Base-by-base conservation (phyloP, 2,888 invertebrate species). In the Lissocephala sabroskyi region DNA sequence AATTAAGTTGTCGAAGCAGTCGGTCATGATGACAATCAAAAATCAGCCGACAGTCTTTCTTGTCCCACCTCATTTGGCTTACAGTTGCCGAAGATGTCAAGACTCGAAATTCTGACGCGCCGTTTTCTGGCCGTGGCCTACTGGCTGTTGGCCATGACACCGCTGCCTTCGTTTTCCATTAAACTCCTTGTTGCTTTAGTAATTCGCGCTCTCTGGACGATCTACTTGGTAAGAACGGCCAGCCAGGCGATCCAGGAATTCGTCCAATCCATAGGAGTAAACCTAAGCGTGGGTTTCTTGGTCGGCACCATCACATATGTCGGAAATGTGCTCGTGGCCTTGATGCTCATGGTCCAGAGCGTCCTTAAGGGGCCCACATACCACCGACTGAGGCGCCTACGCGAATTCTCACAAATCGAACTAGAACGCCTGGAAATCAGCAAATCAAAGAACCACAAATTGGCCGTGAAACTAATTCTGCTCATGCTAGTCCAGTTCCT, bases 311-410 rank as follows among this genome's bases (percentile, higher is more conserved):
- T 17, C 1, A 13, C 68, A 0, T 58, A 39, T 10, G 19, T 73
- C 1, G 65, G 48, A 1, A 47, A 61, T 42, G 16, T 49, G 0
- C 0, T 57, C 6, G 11, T 73, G 36, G 54, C 43, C 1, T 1
- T 65, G 4, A 29, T 68, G 1, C 10, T 71, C 2, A 59, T 73
- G 2, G 9, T 55, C 5, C 74, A 71, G 45, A 76, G 57, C 40
- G 17, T 57, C 1, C 3, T 52, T 0, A 61, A 76, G 35, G 51
- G 60, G 3, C 41, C 19, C 1, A 9, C 42, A 0, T 41, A 51
- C 11, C 28, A 3, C 0, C 50, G 43, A 3, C 36, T 73, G 30
- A 30, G 45, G 19, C 23, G 54, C 1, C 30, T 68, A 35, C 49
- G 56, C 1, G 16, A 57, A 9, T 63, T 63, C n/a, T 26, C 59